Base-by-base conservation (phyloP, 2,113 vertebrate genomes). In the Ancistrus triradiatus region DNA sequence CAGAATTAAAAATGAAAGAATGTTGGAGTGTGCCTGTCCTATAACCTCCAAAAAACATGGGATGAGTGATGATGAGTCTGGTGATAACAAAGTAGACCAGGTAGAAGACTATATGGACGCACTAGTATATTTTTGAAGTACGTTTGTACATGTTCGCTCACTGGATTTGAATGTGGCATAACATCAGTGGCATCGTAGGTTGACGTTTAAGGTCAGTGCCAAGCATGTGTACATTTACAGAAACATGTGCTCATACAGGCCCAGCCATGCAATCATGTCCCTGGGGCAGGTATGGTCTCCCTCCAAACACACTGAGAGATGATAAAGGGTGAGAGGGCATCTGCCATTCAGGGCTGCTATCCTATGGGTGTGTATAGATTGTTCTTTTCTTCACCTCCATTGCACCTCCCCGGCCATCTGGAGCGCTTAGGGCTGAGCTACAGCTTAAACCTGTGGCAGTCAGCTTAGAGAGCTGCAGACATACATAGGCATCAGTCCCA, bases 331-430 rank as follows among this genome's bases (percentile, higher is more conserved):
- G 18, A 63, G 38, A 38, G 55, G 55, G 9, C 25, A 37, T 66
- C 21, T 63, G 62, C 46, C 58, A n/a, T 43, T 31, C 52, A 57
- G 52, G 61, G 40, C 63, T 51, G 46, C 51, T 58, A 44, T 69
- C 66, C 51, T 66, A 59, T 62, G 59, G 53, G 62, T 69, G 52
- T 47, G 42, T 56, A 51, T 31, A 62, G 46, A 28, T 53, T 46
- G 33, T 56, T 69, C 52, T 31, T 61, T 48, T 48, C n/a, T 42
- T 51, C 50, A 69, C 65, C 61, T 66, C 57, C 59, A 52, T 57
- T 61, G 42, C 40, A 60, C 58, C 57, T 66, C 66, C 42, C 33
- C 28, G 13, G 18, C 74, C 67, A 73, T 72, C 74, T 76, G 74
- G 69, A 69, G 55, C 51, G 38, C 17, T 43, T 27, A 11, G 48